Conservation (phyloP, 1,140 invertebrate genomes). For the Drosophila elegans region DNA sequence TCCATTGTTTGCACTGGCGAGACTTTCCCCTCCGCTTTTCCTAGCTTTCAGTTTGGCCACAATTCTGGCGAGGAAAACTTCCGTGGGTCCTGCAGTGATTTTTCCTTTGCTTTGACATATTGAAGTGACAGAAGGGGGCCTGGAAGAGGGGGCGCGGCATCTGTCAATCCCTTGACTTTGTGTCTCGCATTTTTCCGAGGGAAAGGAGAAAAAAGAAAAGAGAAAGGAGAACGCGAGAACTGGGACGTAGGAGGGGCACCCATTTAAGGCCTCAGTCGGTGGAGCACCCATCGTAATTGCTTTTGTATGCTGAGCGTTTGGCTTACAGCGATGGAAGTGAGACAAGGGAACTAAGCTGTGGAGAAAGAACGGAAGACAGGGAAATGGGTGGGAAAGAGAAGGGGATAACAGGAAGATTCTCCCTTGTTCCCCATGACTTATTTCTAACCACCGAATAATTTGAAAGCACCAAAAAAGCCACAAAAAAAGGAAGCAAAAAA, state of each 20-base stretch:
- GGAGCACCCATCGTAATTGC: conserved; percentile 56
- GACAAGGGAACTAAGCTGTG: conserved; percentile 42
- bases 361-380: background rate
- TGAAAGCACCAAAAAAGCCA: conserved; percentile 33
- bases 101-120: conserved; percentile 34
- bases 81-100: conserved; percentile 22
- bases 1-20: conserved; percentile 19
- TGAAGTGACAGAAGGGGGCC: conserved; percentile 4
- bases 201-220: background rate
- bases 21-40: background rate
- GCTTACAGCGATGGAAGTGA: conserved; percentile 34
- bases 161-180: conserved; percentile 49
- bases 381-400: background rate
- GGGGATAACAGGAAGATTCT: no score
- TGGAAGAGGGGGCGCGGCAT: conserved; percentile 8
- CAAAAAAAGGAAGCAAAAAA: conserved; percentile 48
- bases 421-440: conserved; percentile 14
- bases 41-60: conserved; percentile 7
- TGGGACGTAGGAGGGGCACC: background rate
- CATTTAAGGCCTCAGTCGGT: conserved; percentile 19
- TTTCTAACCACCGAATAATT: conserved; percentile 50
- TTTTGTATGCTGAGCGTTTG: conserved; percentile 62
- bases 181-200: conserved; percentile 5
- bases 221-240: conserved; percentile 1
- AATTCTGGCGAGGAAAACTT: conserved; percentile 37